Base-by-base conservation (phyloP, 2,888 invertebrate genomes). In the Arenicola marina region DNA sequence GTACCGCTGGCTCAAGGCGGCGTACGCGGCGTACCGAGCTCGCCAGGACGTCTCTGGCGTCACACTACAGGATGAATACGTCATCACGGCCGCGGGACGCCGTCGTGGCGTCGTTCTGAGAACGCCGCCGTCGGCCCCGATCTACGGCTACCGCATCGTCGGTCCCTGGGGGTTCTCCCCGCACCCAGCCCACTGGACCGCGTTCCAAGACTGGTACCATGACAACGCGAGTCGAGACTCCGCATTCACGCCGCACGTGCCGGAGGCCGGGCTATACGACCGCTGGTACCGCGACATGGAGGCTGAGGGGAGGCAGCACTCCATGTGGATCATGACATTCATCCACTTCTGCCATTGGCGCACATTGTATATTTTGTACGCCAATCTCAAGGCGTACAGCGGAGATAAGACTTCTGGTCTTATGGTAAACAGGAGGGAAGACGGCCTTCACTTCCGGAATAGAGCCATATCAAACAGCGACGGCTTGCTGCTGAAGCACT, bases 251-350 rank as follows among this genome's bases (percentile, higher is more conserved):
- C 65, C 65, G 7, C 56, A 62, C 56, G 56, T 62, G 15, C 53
- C 43, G 11, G 56, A 46, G 0, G 53, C 45, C 4, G 34, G 32
- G 18, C 58, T 53, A 29, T 53, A 53, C 31, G 53, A 53, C 31
- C 7, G 31, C 18, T 65, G 65, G 67, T 67, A 62, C 62, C 34
- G 44, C 7, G 29, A 32, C 4, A 59, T 55, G 26, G 54, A 57
- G 48, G 15, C 2, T 21, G n/a, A 21, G 28, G 59, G 59, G 24
- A 28, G 28, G n/a, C 24, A 32, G 2, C 56, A 60, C 31, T 32
- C 60, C 2, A 67, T 67, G 67, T 67, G 67, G 67, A 55, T 59
- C 33, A 62, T 61, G 62, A 66, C 65, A 65, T 59, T 65, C 43
- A 63, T 65, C 34, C 59, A 60, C 34, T 67, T 51, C 55, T n/a